These are phyloP conservation scores for Tenualosa ilisha DNA, from an alignment of 2,797 vertebrate species.

Conservation along the genomic window DNA sequence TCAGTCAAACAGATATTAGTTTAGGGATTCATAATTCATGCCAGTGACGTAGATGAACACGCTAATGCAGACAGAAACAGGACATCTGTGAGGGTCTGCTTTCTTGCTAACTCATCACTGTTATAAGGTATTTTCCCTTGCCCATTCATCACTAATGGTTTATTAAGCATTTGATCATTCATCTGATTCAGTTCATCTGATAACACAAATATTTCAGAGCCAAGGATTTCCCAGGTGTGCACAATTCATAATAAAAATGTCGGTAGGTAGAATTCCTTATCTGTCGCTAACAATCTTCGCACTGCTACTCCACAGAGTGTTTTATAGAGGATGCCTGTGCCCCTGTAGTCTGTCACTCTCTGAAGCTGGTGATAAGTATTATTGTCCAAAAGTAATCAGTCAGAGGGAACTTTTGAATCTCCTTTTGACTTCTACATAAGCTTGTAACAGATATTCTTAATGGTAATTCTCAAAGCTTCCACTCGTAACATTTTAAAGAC, in stretches of 20 bases:
- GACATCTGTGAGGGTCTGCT: background rate
- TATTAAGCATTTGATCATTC: background rate
- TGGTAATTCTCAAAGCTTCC: background rate
- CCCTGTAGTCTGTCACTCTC: too few species aligned
- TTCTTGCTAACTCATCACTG: background rate
- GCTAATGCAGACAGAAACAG: background rate
- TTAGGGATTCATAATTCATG: background rate
- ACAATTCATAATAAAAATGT: background rate
- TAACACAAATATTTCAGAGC: background rate
- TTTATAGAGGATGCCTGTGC: too few species aligned
- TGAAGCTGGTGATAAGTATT: too few species aligned
- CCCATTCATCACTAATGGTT: background rate
- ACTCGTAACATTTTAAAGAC: background rate
- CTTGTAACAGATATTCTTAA: background rate
- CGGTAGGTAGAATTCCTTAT: too few species aligned
- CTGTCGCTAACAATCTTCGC: background rate
- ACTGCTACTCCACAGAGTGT: too few species aligned
- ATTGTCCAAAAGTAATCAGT: too few species aligned
- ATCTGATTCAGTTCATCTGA: background rate
- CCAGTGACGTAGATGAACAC: background rate
- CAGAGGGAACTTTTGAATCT: background rate
- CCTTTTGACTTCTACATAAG: background rate
- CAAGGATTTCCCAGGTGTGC: background rate
- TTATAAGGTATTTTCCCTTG: background rate
- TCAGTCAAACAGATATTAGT: background rate